Percentiles rank a stretch among this genome's conserved stretches.
Evolutionary conservation across 2,888 invertebrate genomes (phyloP).

Genomic region (Graphium colonna): DNA sequence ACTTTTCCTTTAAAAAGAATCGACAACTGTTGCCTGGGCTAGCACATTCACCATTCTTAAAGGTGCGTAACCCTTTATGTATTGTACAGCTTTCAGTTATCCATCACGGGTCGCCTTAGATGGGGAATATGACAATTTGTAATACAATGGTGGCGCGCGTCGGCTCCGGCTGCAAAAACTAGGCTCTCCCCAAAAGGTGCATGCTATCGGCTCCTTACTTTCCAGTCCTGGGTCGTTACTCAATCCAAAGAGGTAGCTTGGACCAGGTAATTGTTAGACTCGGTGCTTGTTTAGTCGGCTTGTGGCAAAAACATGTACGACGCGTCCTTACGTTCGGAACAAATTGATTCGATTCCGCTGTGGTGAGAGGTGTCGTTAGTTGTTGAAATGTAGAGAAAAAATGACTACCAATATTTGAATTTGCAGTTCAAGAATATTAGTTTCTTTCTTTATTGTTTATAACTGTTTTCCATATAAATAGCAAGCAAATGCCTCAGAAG

Average conservation of each 20-base stretch:
- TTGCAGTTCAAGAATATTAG: too few relatives aligned
- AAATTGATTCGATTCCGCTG: slow-evolving; percentile 6
- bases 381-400: not conserved
- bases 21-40: too few relatives aligned
- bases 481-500: too few relatives aligned
- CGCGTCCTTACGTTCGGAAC: not conserved
- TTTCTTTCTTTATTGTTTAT: too few relatives aligned
- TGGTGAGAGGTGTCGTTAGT: not conserved
- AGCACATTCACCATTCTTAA: too few relatives aligned
- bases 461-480: too few relatives aligned
- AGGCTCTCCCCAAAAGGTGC: slow-evolving; percentile 46
- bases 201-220: slow-evolving; percentile 34
- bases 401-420: too few relatives aligned
- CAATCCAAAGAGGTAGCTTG: slow-evolving; percentile 26
- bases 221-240: slow-evolving; percentile 23
- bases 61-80: too few relatives aligned
- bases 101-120: slow-evolving; percentile 29
- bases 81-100: slow-evolving; percentile 32
- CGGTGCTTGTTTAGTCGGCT: not conserved
- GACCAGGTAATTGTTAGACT: slow-evolving; percentile 27
- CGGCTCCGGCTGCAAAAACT: slow-evolving; percentile 46
- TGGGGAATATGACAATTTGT: slow-evolving; percentile 68
- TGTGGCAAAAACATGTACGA: not conserved
- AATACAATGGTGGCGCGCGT: slow-evolving; percentile 54
- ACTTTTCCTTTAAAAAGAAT: too few relatives aligned